Percentiles rank a stretch among this genome's conserved stretches.
phyloP scores from a whole-genome alignment of 1,140 invertebrate genomes.

The Agrilus planipennis region DNA sequence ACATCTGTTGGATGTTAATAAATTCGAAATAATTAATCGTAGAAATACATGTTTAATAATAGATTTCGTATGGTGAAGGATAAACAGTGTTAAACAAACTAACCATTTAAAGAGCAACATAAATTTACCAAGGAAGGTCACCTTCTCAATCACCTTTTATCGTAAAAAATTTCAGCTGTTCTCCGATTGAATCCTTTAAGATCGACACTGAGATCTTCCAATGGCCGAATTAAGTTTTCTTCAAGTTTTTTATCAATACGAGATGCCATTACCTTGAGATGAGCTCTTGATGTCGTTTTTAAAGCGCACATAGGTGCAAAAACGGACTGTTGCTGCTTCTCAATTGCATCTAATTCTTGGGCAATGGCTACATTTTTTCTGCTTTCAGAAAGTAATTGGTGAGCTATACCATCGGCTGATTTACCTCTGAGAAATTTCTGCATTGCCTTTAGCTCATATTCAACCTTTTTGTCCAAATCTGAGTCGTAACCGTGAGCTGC shows the following conservation, averaged over 20 bases:
- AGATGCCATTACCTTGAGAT: slow-evolving; percentile 36
- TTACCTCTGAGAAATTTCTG: slow-evolving; percentile 48
- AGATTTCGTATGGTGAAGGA: too few relatives aligned
- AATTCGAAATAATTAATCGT: too few relatives aligned
- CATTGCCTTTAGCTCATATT: slow-evolving; percentile 35
- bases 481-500: slow-evolving; percentile 24
- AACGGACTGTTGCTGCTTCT: slow-evolving; percentile 20
- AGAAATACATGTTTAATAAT: too few relatives aligned
- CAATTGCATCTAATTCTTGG: slow-evolving; percentile 33
- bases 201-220: slow-evolving; percentile 45
- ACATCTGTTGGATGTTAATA: too few relatives aligned
- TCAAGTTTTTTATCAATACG: slow-evolving; percentile 33
- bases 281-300: slow-evolving; percentile 27
- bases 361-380: slow-evolving; percentile 42
- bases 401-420: slow-evolving; percentile 59
- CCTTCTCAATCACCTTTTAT: slow-evolving; percentile 46
- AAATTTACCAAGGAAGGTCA: too few relatives aligned
- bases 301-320: too few relatives aligned
- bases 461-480: slow-evolving; percentile 18
- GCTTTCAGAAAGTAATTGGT: slow-evolving; percentile 47
- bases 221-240: slow-evolving; percentile 41
- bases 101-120: too few relatives aligned
- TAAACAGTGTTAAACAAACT: too few relatives aligned
- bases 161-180: slow-evolving; percentile 43
- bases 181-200: slow-evolving; percentile 49